Evolutionary conservation across 2,888 invertebrate genomes (phyloP), one percentile per base, ranked within the genome.

Genomic region (Hyposoter dolosus): DNA sequence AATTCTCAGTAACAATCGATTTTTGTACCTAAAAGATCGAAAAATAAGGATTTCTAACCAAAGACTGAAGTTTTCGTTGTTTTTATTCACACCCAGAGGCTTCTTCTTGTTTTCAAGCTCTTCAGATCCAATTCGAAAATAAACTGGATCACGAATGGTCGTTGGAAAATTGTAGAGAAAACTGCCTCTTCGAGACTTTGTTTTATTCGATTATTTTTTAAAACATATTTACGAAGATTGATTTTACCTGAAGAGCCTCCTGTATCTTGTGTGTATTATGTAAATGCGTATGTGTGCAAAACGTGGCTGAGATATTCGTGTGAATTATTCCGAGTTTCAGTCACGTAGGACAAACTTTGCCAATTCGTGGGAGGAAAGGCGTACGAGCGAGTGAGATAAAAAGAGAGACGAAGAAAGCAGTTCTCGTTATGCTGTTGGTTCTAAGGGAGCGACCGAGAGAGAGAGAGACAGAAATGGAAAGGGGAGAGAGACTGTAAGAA

Each of bases 281-380:
- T 72, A 60, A 35, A 53, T 19, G 35, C 40, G 40, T 66, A 19
- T 32, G 28, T 53, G 43, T 68, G 43, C 40, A 65, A 68, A 84
- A 74, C 53, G 68, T 45, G 32, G 66, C 72, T 56, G 56, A n/a
- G 71, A 53, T 77, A 76, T 84, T 47, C 63, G 69, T 23, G 80
- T 84, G 82, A 88, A 88, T 88, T 86, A 82, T 84, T 88, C 82
- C 82, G 47, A 77, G 80, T 88, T 77, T 82, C 79, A 82, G 85
- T 84, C 87, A 88, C 86, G 87, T 88, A 86, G 74, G 65, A 65
- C 82, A 88, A 88, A 86, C 86, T 88, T 86, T 88, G 80, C 77
- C 87, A 86, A 88, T 88, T 84, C 47, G n/a, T 10, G 47, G n/a
- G n/a, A n/a, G 15, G 47, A 17, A 28, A 71, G 50, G 15, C 10